phyloP scores from a whole-genome alignment of 2,888 invertebrate species.

The Noctua comes region DNA sequence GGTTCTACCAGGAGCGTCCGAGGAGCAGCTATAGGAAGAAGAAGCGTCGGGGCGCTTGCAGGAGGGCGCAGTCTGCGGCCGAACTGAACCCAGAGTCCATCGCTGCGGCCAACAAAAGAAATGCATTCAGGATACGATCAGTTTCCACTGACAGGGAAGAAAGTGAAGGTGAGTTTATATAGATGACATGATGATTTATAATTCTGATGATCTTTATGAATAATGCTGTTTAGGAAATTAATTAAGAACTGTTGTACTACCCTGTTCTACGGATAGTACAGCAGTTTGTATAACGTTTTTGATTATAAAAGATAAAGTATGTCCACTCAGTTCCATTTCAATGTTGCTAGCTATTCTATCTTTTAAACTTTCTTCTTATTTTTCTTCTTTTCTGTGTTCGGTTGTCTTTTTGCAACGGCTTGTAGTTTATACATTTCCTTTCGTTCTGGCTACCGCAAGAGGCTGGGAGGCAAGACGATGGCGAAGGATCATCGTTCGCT shows the following conservation, averaged over 20 bases:
- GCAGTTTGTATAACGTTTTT: background rate
- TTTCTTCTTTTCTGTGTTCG: constrained; percentile 55
- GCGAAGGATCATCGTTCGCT: constrained; percentile 78
- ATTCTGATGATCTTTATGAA: background rate
- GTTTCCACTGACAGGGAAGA: constrained; percentile 92
- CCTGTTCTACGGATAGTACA: background rate
- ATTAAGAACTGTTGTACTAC: background rate
- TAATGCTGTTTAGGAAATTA: background rate
- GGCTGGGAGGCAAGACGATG: constrained; percentile 77
- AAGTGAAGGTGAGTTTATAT: constrained; percentile 84
- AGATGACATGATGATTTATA: background rate
- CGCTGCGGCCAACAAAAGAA: constrained; percentile 91
- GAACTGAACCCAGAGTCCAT: constrained; percentile 92
- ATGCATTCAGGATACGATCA: constrained; percentile 91
- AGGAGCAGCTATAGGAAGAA: constrained; percentile 88
- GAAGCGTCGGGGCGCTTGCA: constrained; percentile 90
- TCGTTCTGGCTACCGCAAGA: constrained; percentile 77
- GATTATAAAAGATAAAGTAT: background rate
- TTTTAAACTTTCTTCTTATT: constrained; percentile 27
- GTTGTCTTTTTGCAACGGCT: constrained; percentile 55
- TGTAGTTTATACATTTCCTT: constrained; percentile 40
- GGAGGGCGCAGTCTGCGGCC: constrained; percentile 92
- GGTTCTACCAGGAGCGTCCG: constrained; percentile 93
- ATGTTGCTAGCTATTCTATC: constrained; percentile 26
- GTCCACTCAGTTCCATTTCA: background rate